Base-by-base conservation (phyloP, 2,113 vertebrate species). In the Ammospiza nelsoni region DNA sequence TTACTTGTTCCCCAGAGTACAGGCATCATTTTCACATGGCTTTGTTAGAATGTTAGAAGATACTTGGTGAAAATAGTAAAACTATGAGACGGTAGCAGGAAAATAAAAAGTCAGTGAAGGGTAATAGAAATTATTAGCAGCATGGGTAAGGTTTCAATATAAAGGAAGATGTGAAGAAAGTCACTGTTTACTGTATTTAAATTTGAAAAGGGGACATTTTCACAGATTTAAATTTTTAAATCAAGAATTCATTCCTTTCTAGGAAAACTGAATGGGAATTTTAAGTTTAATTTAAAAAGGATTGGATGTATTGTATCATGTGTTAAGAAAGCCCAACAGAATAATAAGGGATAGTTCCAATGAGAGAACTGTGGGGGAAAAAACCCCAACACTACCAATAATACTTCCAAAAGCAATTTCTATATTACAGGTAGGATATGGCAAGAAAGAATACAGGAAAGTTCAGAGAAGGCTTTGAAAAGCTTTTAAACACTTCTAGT, bases 1-100 rank as follows among this genome's bases (percentile, higher is more conserved):
- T 87, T 89, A 69, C 87, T 92, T 77, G 41, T 86, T 86, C 78
- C 46, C 73, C 24, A 27, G 75, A 44, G 72, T 48, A 31, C 11
- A 59, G 24, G 33, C 63, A 74, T 91, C 4, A 0, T 95, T 93
- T 95, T 95, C 75, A 67, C 63, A 86, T 49, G 68, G 84, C 55
- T 95, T 95, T 93, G 24, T 95, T 94, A 89, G 84, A 90, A 80
- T 87, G 81, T 76, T 95, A 74, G 19, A 66, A 81, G 58, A 58
- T 76, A 76, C 4, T 9, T 72, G n/a, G 16, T 82, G 58, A 91
- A 94, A 95, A 84, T 39, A 80, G 25, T 55, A 62, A 73, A 94
- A 91, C 37, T 51, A 12, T 85, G 59, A 77, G 35, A 55, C 59
- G 66, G 41, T 15, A 74, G 37, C 11, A 73, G 43, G 28, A 74